These are phyloP conservation scores for Drosophila subquinaria DNA, from an alignment of 2,888 invertebrate genomes.

Conservation along the genomic window DNA sequence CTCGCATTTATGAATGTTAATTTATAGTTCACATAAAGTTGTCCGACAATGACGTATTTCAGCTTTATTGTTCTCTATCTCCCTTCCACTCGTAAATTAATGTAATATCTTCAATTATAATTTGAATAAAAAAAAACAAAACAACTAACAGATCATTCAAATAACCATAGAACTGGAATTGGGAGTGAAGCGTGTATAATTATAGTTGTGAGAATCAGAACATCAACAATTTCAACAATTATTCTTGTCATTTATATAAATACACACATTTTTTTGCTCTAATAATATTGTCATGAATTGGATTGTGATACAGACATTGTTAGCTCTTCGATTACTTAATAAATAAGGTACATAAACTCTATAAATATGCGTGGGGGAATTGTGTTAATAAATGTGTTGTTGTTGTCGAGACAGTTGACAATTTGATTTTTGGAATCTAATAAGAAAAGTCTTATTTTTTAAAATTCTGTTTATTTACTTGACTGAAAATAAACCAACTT, in stretches of 20 bases:
- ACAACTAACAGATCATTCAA: constrained; percentile 6
- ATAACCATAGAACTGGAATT: constrained; percentile 2
- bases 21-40: constrained; percentile 50
- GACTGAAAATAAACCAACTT: constrained; percentile 5
- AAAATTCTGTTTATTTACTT: neutral
- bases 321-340: constrained; percentile 24
- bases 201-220: constrained; percentile 42
- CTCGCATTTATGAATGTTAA: constrained; percentile 55
- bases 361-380: constrained; percentile 12
- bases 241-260: constrained; percentile 11
- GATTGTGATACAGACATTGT: constrained; percentile 33
- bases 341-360: constrained; percentile 7
- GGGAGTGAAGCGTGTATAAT: constrained; percentile 50
- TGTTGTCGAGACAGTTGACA: neutral
- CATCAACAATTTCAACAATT: constrained; percentile 29
- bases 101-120: constrained; percentile 8
- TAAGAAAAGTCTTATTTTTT: constrained; percentile 7
- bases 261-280: constrained; percentile 33
- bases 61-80: constrained; percentile 12
- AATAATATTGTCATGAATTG: constrained; percentile 68
- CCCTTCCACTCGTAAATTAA: constrained; percentile 2
- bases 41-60: constrained; percentile 54
- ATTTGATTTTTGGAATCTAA: neutral
- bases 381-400: constrained; percentile 51
- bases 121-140: constrained; percentile 6